A percentile compares a stretch with the other conserved stretches of the same genome.
phyloP scores from a whole-genome alignment of 2,888 invertebrate species.

The Encarsia formosa region DNA sequence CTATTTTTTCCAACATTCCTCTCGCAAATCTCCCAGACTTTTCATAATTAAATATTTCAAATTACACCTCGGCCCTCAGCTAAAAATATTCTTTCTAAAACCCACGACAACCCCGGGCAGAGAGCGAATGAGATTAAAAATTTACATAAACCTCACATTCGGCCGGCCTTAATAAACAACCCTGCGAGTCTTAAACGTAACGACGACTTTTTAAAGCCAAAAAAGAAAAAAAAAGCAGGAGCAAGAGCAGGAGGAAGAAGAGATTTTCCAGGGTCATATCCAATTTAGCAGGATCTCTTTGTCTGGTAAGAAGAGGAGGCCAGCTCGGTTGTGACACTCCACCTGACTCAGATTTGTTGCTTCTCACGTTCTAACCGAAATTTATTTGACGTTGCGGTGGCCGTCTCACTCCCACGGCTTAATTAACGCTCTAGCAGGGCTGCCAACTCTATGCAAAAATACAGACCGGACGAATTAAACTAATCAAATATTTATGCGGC shows the following conservation, averaged over 20 bases:
- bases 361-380: conserved; percentile 51
- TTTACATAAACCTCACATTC: background rate
- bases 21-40: no score
- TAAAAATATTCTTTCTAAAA: no score
- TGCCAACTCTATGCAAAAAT: no score
- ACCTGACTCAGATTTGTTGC: conserved; percentile 51
- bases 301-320: conserved; percentile 10
- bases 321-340: conserved; percentile 47
- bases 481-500: conserved; percentile 34
- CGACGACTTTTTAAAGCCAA: background rate
- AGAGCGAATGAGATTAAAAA: no score
- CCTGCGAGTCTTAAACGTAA: background rate
- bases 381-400: conserved; percentile 48
- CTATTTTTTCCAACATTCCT: no score
- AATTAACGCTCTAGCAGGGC: conserved; percentile 43
- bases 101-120: no score
- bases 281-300: background rate
- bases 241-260: background rate
- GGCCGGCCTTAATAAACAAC: background rate
- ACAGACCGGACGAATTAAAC: conserved; percentile 29
- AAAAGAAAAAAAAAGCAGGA: background rate
- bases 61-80: no score
- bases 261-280: background rate
- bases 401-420: conserved; percentile 35
- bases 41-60: no score